Evolutionary conservation across 2,797 vertebrate species (phyloP).

Genomic region (Anniella stebbinsi): DNA sequence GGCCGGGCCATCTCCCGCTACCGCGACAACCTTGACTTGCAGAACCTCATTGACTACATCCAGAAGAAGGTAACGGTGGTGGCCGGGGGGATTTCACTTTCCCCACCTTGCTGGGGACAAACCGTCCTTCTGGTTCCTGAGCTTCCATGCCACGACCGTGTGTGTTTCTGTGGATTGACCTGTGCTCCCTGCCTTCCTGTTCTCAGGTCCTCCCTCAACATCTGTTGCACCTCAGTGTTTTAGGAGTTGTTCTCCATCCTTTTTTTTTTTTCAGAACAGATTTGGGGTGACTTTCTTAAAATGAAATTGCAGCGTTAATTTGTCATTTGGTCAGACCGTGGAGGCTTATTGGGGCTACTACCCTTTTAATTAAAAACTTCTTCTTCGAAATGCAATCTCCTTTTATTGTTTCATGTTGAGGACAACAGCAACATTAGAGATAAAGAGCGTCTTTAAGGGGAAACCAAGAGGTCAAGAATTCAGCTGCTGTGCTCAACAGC

Average conservation of each 20-base stretch:
- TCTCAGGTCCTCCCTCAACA: not conserved
- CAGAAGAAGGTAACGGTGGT: conserved; percentile 84
- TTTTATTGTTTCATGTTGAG: not conserved
- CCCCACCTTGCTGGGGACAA: not conserved
- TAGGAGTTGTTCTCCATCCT: not conserved
- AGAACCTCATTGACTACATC: conserved; percentile 87
- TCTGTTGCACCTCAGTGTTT: not conserved
- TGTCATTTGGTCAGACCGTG: not conserved
- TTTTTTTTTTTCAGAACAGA: not conserved
- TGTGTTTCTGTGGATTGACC: not conserved
- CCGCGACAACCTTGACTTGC: conserved; percentile 85
- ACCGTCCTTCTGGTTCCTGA: not conserved
- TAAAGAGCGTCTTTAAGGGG: not conserved
- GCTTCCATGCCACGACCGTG: not conserved
- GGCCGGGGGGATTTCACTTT: not conserved
- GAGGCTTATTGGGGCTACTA: not conserved
- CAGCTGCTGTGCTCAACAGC: not conserved
- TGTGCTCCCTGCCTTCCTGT: not conserved
- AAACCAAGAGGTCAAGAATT: not conserved
- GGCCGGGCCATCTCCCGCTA: conserved; percentile 79
- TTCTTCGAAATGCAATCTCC: not conserved
- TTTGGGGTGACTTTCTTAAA: not conserved
- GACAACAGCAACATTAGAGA: not conserved
- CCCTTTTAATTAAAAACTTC: not conserved
- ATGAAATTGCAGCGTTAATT: not conserved